These are phyloP conservation scores for Leptinotarsa lineolata DNA, from an alignment of 1,140 invertebrate genomes.

Conservation along the genomic window DNA sequence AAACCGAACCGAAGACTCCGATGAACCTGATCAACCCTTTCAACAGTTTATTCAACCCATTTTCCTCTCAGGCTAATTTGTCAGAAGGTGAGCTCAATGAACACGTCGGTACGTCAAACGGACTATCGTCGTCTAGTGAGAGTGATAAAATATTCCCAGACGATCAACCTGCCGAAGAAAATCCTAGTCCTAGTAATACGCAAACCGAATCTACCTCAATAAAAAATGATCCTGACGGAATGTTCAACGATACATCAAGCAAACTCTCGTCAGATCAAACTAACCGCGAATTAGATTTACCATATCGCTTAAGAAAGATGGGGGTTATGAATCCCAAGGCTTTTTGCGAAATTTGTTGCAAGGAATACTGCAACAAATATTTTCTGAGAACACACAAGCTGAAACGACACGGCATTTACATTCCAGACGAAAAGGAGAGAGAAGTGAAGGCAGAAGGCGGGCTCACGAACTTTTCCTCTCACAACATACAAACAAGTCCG, in stretches of 20 bases:
- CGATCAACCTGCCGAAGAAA: conserved; percentile 41
- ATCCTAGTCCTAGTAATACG: conserved; percentile 45
- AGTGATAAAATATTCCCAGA: conserved; percentile 42
- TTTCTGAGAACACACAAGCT: conserved; percentile 90
- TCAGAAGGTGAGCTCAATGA: conserved; percentile 42
- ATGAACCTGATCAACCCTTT: conserved; percentile 45
- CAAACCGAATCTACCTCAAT: conserved; percentile 50
- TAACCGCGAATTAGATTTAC: conserved; percentile 60
- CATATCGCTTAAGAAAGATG: conserved; percentile 72
- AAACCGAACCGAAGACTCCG: conserved; percentile 51
- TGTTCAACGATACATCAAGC: conserved; percentile 45
- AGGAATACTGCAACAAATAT: conserved; percentile 95
- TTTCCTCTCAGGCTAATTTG: conserved; percentile 35
- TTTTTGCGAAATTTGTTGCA: conserved; percentile 93
- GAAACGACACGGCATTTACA: conserved; percentile 74
- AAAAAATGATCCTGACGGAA: conserved; percentile 49
- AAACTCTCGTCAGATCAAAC: conserved; percentile 51
- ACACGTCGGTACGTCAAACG: conserved; percentile 42
- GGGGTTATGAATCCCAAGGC: conserved; percentile 85
- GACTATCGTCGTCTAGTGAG: conserved; percentile 44
- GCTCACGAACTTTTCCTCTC: conserved; percentile 55
- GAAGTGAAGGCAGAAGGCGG: conserved; percentile 54
- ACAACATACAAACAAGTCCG: conserved; percentile 64
- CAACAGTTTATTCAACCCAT: conserved; percentile 43
- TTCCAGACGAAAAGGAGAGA: conserved; percentile 62